Base-by-base conservation (phyloP, 2,888 invertebrate genomes). In the Lordiphosa andalusiaca region DNA sequence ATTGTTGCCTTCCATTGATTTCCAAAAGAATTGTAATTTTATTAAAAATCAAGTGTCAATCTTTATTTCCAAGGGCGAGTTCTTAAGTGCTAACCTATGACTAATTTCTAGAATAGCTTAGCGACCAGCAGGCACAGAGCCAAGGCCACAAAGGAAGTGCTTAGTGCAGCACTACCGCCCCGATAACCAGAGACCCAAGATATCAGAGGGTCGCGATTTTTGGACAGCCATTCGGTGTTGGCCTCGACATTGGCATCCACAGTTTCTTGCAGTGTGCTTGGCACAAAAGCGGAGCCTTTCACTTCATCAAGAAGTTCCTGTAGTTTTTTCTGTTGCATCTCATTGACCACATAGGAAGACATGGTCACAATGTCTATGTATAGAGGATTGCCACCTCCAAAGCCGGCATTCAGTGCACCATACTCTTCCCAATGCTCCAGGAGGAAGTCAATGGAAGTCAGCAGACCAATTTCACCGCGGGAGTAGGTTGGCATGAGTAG, bases 401-500 rank as follows among this genome's bases (percentile, higher is more conserved):
- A 84, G 0, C 81, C 86, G 4, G 74, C 53, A 25, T 69, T 69
- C 6, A 89, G 68, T 0, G 65, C 38, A 0, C 69, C 77, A 44
- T 89, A 89, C 25, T 80, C 87, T 7, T 80, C 63, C 48, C 90
- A 90, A 37, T 91, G 86, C 0, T 76, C 55, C 0, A 81, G 66
- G 0, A 93, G 78, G 77, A 93, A 93, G 2, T 90, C 87, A 4
- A 92, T 85, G 6, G 91, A 91, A 0, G 89, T 61, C 4, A 88
- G 57, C 0, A 92, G 90, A 46, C 93, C 93, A 0, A 69, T 67
- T 35, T 82, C 80, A 10, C 88, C 80, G 1, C 83, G 82, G 0
- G 80, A 74, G 53, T 89, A 88, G 7, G 80, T 84, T 0, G 88
- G 66, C 9, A 21, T 65, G 2, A 89, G 81, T 0, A 89, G 48